Evolutionary conservation across 1,140 invertebrate genomes (phyloP).

Genomic region (Ceratosolen fusciceps): DNA sequence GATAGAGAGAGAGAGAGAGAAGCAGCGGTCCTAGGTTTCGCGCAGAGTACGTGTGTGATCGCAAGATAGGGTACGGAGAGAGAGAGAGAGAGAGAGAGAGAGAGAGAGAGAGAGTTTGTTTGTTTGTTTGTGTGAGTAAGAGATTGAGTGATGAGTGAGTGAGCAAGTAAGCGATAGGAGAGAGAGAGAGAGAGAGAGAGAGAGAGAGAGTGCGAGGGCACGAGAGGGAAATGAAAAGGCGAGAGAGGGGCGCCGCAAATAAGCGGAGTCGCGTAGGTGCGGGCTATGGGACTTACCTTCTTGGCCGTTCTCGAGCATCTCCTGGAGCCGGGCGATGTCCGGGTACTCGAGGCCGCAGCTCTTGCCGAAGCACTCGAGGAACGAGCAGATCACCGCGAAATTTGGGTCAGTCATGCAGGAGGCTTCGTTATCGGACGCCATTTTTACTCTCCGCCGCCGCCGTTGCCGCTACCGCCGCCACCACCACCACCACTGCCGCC

Average conservation of each 20-base stretch:
- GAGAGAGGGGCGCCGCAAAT: slow-evolving; percentile 41
- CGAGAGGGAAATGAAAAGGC: slow-evolving; percentile 1
- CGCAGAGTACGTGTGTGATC: not conserved
- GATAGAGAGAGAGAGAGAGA: slow-evolving; percentile 4
- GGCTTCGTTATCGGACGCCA: slow-evolving; percentile 87
- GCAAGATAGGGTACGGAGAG: not conserved
- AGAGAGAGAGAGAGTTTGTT: not conserved
- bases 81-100: not conserved
- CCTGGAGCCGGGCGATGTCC: slow-evolving; percentile 86
- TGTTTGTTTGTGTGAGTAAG: not conserved
- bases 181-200: slow-evolving; percentile 23
- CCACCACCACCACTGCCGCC: slow-evolving; percentile 33
- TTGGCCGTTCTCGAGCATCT: slow-evolving; percentile 88
- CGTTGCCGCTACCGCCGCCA: slow-evolving; percentile 21
- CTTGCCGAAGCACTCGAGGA: slow-evolving; percentile 89
- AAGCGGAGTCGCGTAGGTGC: slow-evolving; percentile 29
- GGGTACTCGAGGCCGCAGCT: slow-evolving; percentile 82
- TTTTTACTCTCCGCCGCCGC: slow-evolving; percentile 71
- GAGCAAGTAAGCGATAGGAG: not conserved
- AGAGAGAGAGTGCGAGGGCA: slow-evolving; percentile 31
- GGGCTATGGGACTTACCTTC: slow-evolving; percentile 77
- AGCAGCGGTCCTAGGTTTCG: too few species aligned
- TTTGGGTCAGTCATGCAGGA: slow-evolving; percentile 93
- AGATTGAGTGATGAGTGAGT: not conserved
- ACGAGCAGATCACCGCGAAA: slow-evolving; percentile 95